Conservation (phyloP, 2,113 vertebrate genomes). For the Theristicus caerulescens region DNA sequence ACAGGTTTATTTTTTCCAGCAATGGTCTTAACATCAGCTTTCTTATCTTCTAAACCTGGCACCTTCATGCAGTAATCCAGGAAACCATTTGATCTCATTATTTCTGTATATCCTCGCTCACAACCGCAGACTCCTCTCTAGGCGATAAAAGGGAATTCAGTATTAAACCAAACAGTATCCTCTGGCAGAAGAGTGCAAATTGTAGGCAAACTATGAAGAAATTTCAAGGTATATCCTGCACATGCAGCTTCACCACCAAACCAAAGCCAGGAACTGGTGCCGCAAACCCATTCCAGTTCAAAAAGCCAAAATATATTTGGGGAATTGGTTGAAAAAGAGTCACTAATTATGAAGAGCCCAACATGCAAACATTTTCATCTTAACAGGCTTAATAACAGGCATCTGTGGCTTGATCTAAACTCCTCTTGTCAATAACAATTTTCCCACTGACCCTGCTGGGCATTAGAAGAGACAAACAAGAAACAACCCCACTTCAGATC, state of each 20-base stretch:
- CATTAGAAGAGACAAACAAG: neutral
- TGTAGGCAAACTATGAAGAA: neutral
- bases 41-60: conserved; percentile 91
- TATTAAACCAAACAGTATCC: neutral
- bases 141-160: conserved; percentile 19
- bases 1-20: conserved; percentile 88
- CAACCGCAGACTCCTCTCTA: conserved; percentile 95
- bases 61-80: conserved; percentile 97
- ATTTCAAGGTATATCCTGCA: neutral
- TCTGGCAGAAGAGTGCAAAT: neutral
- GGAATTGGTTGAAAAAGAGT: neutral
- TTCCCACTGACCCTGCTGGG: neutral
- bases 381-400: neutral
- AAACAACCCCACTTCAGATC: neutral
- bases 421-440: neutral
- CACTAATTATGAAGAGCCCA: neutral
- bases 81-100: conserved; percentile 93
- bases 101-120: conserved; percentile 92
- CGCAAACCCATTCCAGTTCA: neutral
- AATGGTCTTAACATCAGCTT: conserved; percentile 94
- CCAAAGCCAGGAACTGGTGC: neutral
- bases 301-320: neutral
- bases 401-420: neutral
- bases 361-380: neutral
- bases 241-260: neutral